These are phyloP conservation scores for Tadarida brasiliensis DNA, from an alignment of 2,797 vertebrate genomes.

Conservation along the genomic window DNA sequence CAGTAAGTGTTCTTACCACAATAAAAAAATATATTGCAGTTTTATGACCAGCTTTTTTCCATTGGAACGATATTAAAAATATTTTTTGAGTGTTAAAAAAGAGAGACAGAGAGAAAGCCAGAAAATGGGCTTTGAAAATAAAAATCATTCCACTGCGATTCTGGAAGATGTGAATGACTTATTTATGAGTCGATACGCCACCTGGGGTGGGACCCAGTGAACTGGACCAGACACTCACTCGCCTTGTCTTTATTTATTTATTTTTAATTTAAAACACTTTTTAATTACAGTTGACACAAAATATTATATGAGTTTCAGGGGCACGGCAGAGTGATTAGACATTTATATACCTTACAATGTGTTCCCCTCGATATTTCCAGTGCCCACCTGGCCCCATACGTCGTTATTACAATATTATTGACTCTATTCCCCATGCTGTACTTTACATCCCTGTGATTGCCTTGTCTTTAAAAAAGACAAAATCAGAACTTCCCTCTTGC, in stretches of 20 bases:
- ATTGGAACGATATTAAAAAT: not conserved
- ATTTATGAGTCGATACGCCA: rapidly evolving
- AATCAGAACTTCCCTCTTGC: not conserved
- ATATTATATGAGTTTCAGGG: rapidly evolving
- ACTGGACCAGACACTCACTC: not conserved
- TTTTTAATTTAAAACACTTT: not conserved
- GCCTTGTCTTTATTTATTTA: not conserved
- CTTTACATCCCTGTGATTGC: rapidly evolving
- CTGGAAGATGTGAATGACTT: no score
- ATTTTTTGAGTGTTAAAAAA: not conserved
- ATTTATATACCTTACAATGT: rapidly evolving
- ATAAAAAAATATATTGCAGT: not conserved
- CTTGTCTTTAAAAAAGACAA: not conserved
- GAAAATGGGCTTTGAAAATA: not conserved
- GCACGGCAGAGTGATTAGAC: rapidly evolving
- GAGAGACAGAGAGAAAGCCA: not conserved
- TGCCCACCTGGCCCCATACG: rapidly evolving
- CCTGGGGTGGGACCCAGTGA: not conserved
- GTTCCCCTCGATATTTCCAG: not conserved
- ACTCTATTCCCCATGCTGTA: not conserved
- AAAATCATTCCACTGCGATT: rapidly evolving
- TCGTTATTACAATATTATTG: rapidly evolving
- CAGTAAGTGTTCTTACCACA: not conserved
- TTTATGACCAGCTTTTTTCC: not conserved
- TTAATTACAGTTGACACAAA: rapidly evolving